Conservation (phyloP, 2,113 vertebrate genomes). For the Naja naja region DNA sequence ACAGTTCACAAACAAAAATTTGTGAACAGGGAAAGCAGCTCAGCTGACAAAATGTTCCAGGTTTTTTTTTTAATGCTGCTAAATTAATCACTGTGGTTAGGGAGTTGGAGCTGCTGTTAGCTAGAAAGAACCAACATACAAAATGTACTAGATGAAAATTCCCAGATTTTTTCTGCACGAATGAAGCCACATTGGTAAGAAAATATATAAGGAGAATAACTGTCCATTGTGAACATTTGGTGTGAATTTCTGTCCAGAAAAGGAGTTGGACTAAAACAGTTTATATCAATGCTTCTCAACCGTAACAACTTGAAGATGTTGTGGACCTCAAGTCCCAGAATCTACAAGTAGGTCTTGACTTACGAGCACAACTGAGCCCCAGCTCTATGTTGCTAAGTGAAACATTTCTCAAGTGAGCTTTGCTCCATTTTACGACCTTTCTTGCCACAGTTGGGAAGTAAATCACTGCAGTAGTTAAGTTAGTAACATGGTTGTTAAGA, state of each 20-base stretch:
- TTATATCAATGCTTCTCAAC: background rate
- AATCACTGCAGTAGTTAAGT: too few relatives aligned
- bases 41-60: conserved; percentile 6
- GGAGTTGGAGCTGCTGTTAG: conserved; percentile 8
- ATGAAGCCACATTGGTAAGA: background rate
- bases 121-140: conserved; percentile 25
- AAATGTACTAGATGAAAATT: conserved; percentile 18
- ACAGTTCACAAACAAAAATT: background rate
- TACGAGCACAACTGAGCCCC: background rate
- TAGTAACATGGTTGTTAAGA: too few relatives aligned
- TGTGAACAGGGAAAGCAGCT: background rate
- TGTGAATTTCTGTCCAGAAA: background rate
- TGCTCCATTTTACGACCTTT: background rate
- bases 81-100: conserved; percentile 24
- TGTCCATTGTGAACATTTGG: background rate
- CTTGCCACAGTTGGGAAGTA: background rate
- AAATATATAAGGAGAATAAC: background rate
- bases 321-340: background rate
- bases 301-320: background rate
- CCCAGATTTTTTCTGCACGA: background rate
- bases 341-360: background rate
- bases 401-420: background rate
- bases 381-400: background rate
- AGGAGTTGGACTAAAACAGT: background rate
- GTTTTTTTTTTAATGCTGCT: conserved; percentile 6